Evolutionary conservation across 2,888 invertebrate genomes (phyloP), one percentile per base, ranked within the genome.

Genomic region (Epistrophella euchroma): DNA sequence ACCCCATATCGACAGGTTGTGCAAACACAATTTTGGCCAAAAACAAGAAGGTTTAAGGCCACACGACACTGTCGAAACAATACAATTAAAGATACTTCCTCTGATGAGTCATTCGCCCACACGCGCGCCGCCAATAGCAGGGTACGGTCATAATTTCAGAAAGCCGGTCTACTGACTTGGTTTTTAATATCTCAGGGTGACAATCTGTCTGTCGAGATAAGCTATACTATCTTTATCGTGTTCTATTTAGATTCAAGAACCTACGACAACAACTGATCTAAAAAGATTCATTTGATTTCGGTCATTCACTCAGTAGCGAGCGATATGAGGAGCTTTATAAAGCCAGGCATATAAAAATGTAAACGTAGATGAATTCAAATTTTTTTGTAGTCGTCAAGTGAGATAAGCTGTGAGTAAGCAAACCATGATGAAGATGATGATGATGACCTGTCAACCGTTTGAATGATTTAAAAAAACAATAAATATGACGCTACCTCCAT

Each of bases 161-260:
- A 81, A 75, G 70, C 81, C 75, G 76, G 64, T 81, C 76, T 70
- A 70, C 74, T 74, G 68, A 60, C 58, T 81, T 22, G 43, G 37
- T 76, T 76, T 37, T 37, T 17, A 70, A 55, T 80, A 75, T 75
- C 75, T 75, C 80, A 75, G 76, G 40, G 56, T 71, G 71, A 75
- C 62, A 74, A 60, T 32, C 58, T 62, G 60, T 37, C 68, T 68
- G 68, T 37, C 22, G 25, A 22, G 52, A 68, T 68, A 68, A 68
- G 68, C 35, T 50, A 13, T 50, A 15, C 15, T 47, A 35, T 68
- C 52, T 68, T 37, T 10, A 10, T 10, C n/a, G 22, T 52, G 50
- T 68, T 68, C 68, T 52, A 52, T 47, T 66, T 47, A 35, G 19
- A 66, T 32, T 52, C n/a, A 37, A 68, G 52, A 68, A 68, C 68